Percentiles rank a stretch among this genome's conserved stretches.
Evolutionary conservation across 2,113 vertebrate genomes (phyloP).

Genomic region (Martes martes): DNA sequence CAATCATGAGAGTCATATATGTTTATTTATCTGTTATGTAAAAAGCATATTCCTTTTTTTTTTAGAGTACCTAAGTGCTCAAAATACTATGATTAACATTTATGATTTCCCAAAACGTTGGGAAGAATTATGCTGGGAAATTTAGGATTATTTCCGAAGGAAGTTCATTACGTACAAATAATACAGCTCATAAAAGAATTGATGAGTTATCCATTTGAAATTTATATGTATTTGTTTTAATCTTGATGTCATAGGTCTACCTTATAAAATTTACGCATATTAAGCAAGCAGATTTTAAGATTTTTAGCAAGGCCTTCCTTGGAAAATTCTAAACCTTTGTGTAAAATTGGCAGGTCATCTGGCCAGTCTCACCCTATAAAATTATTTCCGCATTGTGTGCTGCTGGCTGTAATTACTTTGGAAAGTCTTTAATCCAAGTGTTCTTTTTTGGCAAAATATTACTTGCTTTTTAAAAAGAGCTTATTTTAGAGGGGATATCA

Average conservation of each 20-base stretch:
- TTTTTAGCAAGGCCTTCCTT: conserved; percentile 20
- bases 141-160: conserved; percentile 36
- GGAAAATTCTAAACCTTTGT: conserved; percentile 51
- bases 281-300: conserved; percentile 24
- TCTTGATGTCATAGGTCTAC: conserved; percentile 30
- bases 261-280: conserved; percentile 15
- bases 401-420: not conserved
- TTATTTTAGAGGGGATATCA: not conserved
- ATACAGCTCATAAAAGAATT: conserved; percentile 12
- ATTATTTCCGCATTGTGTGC: conserved; percentile 26
- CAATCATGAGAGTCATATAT: not conserved
- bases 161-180: conserved; percentile 28
- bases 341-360: conserved; percentile 33
- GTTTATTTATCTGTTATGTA: not conserved
- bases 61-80: conserved; percentile 28
- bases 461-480: not conserved
- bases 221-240: conserved; percentile 31
- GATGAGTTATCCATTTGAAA: not conserved
- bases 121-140: conserved; percentile 30
- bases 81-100: conserved; percentile 24
- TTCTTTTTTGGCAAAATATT: not conserved
- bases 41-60: conserved; percentile 31
- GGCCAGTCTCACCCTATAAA: not conserved
- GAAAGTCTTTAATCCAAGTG: not conserved
- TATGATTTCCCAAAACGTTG: conserved; percentile 37